Conservation (phyloP, 2,888 invertebrate species). For the Argyresthia goedartella region DNA sequence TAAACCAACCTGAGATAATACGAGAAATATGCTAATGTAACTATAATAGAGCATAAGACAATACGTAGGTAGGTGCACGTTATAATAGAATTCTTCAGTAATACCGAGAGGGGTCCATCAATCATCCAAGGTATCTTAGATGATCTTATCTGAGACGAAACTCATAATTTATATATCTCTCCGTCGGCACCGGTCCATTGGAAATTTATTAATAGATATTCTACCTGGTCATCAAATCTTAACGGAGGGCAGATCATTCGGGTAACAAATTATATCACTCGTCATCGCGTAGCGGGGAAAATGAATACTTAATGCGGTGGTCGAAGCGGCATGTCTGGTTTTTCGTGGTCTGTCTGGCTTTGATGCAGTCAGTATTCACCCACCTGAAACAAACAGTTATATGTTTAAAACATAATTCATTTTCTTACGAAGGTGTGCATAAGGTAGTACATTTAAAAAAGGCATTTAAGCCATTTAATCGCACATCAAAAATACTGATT, state of each 20-base stretch:
- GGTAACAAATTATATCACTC: slow-evolving; percentile 56
- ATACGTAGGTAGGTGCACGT: slow-evolving; percentile 32
- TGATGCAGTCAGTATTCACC: no score
- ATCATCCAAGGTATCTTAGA: slow-evolving; percentile 56
- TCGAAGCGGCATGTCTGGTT: background rate
- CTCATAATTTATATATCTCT: slow-evolving; percentile 69
- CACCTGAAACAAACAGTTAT: no score
- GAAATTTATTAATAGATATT: slow-evolving; percentile 60
- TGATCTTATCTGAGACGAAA: slow-evolving; percentile 68
- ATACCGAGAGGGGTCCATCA: slow-evolving; percentile 52
- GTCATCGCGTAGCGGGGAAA: slow-evolving; percentile 16
- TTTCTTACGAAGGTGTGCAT: no score
- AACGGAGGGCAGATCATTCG: background rate
- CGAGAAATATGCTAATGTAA: slow-evolving; percentile 43
- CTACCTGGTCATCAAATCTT: slow-evolving; percentile 58
- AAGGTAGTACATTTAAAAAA: no score
- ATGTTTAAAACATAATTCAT: no score
- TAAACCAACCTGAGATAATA: background rate
- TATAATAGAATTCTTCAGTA: slow-evolving; percentile 64
- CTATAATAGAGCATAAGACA: slow-evolving; percentile 59
- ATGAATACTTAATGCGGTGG: background rate
- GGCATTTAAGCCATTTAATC: no score
- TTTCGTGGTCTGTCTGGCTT: no score
- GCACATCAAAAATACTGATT: no score
- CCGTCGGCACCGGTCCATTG: slow-evolving; percentile 59